Evolutionary conservation across 2,113 vertebrate species (phyloP), one percentile per base, ranked within the genome.

Genomic region (Balaenoptera acutorostrata): DNA sequence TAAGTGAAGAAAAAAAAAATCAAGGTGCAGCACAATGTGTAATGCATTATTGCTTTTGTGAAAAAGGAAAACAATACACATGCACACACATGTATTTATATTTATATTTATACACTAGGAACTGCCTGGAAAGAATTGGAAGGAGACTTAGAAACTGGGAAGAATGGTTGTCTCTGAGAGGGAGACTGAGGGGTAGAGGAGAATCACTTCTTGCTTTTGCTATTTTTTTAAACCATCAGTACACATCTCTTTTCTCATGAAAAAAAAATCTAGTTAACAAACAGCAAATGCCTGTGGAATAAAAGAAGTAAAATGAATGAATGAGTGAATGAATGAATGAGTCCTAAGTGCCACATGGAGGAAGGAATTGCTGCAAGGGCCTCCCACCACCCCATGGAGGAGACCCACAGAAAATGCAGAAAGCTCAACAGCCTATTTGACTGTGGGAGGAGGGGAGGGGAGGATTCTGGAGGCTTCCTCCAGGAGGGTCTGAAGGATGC

Each of bases 161-260:
- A 59, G 80, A 88, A 41, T 81, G 9, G 29, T 57, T 93, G 44
- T 89, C 17, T 57, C 93, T 59, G 57, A 78, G 61, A 77, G 20
- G 36, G 25, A 64, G 68, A 75, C 52, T 71, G 17, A 17, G 57
- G 49, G 21, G 13, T 74, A 15, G 46, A 82, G 66, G 36, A 94
- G 46, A 86, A 66, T 29, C 27, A 55, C 8, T 61, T 90, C 63
- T 23, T 15, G 17, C 17, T 92, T 86, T 90, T 64, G 87, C 68
- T 94, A 25, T 55, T 78, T 63, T 75, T 71, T 63, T 2, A 93
- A 71, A 71, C 49, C 25, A 39, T 68, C 41, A 31, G 6, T 80
- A 78, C 9, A 21, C 25, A 10, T 63, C 33, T 83, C 8, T 84
- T 72, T 72, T 59, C 41, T 23, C n/a, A 36, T 33, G 80, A 36